A percentile compares a stretch with the other conserved stretches of the same genome.
phyloP scores from a whole-genome alignment of 2,797 vertebrate genomes.

The Cyclopterus lumpus region DNA sequence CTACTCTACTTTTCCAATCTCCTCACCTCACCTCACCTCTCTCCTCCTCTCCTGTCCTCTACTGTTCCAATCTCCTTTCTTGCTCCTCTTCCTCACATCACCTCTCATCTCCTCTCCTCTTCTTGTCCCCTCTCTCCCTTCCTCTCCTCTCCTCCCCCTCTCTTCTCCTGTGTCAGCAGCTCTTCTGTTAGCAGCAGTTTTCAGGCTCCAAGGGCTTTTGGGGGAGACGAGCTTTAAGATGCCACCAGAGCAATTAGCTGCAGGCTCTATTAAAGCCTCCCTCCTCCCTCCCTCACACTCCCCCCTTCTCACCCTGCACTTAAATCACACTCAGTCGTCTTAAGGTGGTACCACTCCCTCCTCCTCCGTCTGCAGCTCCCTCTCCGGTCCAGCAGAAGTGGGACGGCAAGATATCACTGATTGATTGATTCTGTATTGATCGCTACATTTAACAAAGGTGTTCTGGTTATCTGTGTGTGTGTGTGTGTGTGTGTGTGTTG shows the following conservation, averaged over 20 bases:
- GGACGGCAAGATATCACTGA: neutral
- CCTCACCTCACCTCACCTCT: no score
- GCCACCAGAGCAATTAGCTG: conserved; percentile 68
- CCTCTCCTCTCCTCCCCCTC: neutral
- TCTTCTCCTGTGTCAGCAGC: conserved; percentile 61
- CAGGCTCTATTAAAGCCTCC: conserved; percentile 63
- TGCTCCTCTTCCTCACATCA: no score
- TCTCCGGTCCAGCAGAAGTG: neutral
- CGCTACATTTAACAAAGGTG: neutral
- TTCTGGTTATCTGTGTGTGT: neutral
- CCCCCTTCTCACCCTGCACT: conserved; percentile 53
- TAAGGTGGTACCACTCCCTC: conserved; percentile 33
- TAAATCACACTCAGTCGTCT: conserved; percentile 61
- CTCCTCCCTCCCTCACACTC: neutral
- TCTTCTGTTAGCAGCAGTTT: conserved; percentile 47
- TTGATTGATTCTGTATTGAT: conserved; percentile 3
- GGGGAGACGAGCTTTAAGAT: conserved; percentile 69
- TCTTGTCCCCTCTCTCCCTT: neutral
- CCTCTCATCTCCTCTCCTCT: neutral
- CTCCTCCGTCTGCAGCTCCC: conserved; percentile 1
- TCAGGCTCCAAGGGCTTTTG: conserved; percentile 69
- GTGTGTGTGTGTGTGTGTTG: neutral
- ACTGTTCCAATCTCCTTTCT: no score
- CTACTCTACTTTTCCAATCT: no score
- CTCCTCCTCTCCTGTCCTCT: conserved; percentile 1